Conservation (phyloP, 2,888 invertebrate species). For the Empis stercorea region DNA sequence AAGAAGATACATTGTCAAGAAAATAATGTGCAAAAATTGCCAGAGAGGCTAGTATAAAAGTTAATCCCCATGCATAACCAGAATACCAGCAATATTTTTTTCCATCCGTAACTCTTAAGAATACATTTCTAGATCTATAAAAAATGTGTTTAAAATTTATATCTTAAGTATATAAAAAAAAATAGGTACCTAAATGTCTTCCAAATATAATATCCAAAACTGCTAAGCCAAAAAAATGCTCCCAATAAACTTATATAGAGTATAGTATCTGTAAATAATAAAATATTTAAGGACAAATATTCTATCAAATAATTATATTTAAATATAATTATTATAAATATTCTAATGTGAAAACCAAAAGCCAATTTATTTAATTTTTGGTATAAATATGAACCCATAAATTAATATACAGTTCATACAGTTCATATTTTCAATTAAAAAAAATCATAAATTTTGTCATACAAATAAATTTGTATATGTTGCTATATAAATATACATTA, state of each 20-base stretch:
- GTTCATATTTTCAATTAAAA: too few relatives aligned
- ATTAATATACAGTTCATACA: too few relatives aligned
- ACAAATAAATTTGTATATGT: too few relatives aligned
- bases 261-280: constrained; percentile 51
- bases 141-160: constrained; percentile 7
- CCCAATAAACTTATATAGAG: constrained; percentile 63
- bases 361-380: too few relatives aligned
- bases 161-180: not conserved
- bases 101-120: constrained; percentile 70
- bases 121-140: constrained; percentile 67
- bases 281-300: too few relatives aligned
- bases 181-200: constrained; percentile 60
- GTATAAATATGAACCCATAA: too few relatives aligned
- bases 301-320: too few relatives aligned
- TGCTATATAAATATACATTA: too few relatives aligned
- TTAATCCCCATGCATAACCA: constrained; percentile 64
- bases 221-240: constrained; percentile 78
- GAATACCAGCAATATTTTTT: constrained; percentile 81
- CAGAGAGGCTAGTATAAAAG: constrained; percentile 53
- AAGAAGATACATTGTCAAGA: constrained; percentile 48
- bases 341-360: too few relatives aligned
- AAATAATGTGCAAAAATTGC: constrained; percentile 73
- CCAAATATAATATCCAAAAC: constrained; percentile 79
- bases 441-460: too few relatives aligned
- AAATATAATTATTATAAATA: too few relatives aligned